Base-by-base conservation (phyloP, 2,888 invertebrate species). In the Parnassius smintheus region DNA sequence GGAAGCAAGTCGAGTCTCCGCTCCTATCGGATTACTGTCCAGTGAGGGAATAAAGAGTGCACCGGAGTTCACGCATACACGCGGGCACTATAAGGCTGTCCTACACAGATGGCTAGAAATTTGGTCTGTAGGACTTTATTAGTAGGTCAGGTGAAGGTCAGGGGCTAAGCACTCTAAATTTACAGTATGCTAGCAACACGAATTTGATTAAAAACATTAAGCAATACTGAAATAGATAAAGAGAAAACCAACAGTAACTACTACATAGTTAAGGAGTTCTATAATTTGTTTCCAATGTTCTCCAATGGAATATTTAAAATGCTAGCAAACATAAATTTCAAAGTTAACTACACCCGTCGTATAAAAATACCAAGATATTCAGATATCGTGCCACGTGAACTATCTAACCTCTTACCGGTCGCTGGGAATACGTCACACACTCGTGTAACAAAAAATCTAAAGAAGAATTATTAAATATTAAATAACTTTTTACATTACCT, bases 311-410 rank as follows among this genome's bases (percentile, higher is more conserved):
- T 48, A 41, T 54, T 53, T 22, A 51, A 46, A 48, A 53, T 12
- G 53, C 13, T 42, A 54, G 54, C 59, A 41, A 9, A 41, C 53
- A 59, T 59, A 59, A 59, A 59, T 59, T 59, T 59, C 48, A 10
- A 59, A 59, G 35, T 53, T 59, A 54, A 54, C 48, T 59, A 46
- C 18, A 35, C n/a, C 35, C 35, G 41, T 59, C 54, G 54, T 59
- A 48, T 72, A 74, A 75, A 74, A 74, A 72, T 70, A 70, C 71
- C 71, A 64, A 70, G 67, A 69, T 70, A 56, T 64, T 65, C 53
- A 66, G 78, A 79, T 80, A 77, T 66, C 64, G 77, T 75, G 76
- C 65, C 69, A 68, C 67, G 71, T 77, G 77, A 77, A 77, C 78
- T 72, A 65, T 72, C 69, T 75, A 75, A 77, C 77, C 77, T 75